These are phyloP conservation scores for Sycon ciliatum DNA, from an alignment of 37 sponge, comb jelly and placozoan species.

Conservation along the genomic window DNA sequence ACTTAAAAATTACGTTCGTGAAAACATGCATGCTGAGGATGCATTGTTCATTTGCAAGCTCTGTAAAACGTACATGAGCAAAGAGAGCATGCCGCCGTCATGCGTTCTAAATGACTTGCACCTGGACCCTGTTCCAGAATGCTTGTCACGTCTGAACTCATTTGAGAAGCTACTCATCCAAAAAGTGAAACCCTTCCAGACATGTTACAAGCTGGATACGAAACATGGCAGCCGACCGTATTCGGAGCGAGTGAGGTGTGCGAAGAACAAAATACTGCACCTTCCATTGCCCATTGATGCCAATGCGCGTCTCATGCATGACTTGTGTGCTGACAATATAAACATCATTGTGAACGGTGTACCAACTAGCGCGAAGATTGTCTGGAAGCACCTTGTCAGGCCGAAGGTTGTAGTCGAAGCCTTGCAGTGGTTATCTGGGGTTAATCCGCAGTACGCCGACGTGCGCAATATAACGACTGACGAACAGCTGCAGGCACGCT, in stretches of 20 bases:
- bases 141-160: conserved; percentile 29
- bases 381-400: no score
- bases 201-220: conserved; percentile 42
- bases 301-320: conserved; percentile 20
- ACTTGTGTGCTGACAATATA: conserved; percentile 42
- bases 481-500: no score
- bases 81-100: conserved; percentile 32
- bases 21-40: no score
- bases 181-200: conserved; percentile 44
- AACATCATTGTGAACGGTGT: conserved; percentile 22
- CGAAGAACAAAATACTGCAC: no score
- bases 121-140: conserved; percentile 30
- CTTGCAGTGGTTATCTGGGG: neutral
- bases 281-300: conserved; percentile 43
- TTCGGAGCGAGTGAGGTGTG: conserved; percentile 38
- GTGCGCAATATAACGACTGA: no score
- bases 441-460: no score
- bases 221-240: conserved; percentile 40
- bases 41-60: no score
- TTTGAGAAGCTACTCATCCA: conserved; percentile 46
- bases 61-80: conserved; percentile 27
- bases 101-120: conserved; percentile 54
- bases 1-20: no score
- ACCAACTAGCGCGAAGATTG: neutral
- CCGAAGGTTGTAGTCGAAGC: neutral